phyloP scores from a whole-genome alignment of 1,140 invertebrate species.

The Ditylenchus dipsaci region DNA sequence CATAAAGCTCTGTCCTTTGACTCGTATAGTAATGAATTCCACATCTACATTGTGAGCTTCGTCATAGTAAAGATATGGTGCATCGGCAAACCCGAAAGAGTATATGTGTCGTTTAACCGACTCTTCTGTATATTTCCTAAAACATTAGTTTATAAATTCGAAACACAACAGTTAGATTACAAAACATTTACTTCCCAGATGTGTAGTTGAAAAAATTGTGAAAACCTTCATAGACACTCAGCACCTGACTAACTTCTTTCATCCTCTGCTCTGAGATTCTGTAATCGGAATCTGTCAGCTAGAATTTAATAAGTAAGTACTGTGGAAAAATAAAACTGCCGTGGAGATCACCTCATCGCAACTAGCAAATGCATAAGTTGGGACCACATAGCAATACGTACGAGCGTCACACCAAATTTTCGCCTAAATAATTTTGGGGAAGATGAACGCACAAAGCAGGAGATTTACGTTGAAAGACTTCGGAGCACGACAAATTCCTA shows the following conservation, averaged over 20 bases:
- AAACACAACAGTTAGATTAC: too few relatives aligned
- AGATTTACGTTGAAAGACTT: constrained; percentile 12
- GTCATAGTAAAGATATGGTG: constrained; percentile 44
- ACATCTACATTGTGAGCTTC: constrained; percentile 73
- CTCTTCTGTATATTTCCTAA: too few relatives aligned
- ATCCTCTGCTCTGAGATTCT: constrained; percentile 64
- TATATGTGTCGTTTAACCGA: constrained; percentile 73
- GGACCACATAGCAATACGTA: constrained; percentile 87
- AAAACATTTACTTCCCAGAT: constrained; percentile 72
- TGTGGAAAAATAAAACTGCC: too few relatives aligned
- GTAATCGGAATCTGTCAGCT: constrained; percentile 66
- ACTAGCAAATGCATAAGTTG: constrained; percentile 80
- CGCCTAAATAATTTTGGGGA: constrained; percentile 82
- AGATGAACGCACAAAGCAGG: constrained; percentile 64
- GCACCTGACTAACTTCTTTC: constrained; percentile 67
- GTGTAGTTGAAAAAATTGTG: constrained; percentile 98
- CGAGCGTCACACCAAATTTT: constrained; percentile 82
- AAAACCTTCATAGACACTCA: constrained; percentile 76
- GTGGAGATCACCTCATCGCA: constrained; percentile 59
- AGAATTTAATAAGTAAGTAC: background rate
- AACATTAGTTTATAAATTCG: too few relatives aligned
- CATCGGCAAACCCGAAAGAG: constrained; percentile 58
- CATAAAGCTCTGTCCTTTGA: constrained; percentile 97
- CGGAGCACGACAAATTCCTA: constrained; percentile 60
- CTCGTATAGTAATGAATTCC: constrained; percentile 79